phyloP scores from a whole-genome alignment of 2,113 vertebrate genomes.

The Chaetura pelagica region DNA sequence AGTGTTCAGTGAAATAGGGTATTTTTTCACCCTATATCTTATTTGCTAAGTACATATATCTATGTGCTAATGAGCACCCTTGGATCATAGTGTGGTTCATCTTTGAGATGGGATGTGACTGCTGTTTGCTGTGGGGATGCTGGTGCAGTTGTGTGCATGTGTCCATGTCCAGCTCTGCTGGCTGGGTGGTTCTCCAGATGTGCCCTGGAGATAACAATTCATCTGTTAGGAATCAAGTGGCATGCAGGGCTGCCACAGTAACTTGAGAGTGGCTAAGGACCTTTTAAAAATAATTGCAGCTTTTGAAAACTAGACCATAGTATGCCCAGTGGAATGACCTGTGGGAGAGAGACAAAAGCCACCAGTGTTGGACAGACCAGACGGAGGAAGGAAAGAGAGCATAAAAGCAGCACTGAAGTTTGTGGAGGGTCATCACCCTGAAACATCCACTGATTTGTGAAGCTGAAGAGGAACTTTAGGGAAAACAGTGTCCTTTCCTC shows the following conservation, averaged over 20 bases:
- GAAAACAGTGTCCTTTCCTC: not conserved
- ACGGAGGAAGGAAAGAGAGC: not conserved
- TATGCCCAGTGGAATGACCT: not conserved
- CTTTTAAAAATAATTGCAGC: not conserved
- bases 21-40: fast-evolving
- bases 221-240: not conserved
- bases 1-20: not conserved
- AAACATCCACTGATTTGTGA: not conserved
- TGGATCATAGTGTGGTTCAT: not conserved
- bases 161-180: fast-evolving
- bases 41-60: not conserved
- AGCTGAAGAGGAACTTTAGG: not conserved
- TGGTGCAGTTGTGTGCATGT: not conserved
- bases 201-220: fast-evolving
- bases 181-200: not conserved
- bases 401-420: not conserved
- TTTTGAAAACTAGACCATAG: not conserved
- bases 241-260: fast-evolving
- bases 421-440: not conserved
- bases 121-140: not conserved
- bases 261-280: not conserved
- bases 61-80: not conserved
- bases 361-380: not conserved
- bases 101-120: not conserved
- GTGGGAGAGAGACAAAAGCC: not conserved